Base-by-base conservation (phyloP, 1,140 invertebrate genomes). In the Zaprionus capensis region DNA sequence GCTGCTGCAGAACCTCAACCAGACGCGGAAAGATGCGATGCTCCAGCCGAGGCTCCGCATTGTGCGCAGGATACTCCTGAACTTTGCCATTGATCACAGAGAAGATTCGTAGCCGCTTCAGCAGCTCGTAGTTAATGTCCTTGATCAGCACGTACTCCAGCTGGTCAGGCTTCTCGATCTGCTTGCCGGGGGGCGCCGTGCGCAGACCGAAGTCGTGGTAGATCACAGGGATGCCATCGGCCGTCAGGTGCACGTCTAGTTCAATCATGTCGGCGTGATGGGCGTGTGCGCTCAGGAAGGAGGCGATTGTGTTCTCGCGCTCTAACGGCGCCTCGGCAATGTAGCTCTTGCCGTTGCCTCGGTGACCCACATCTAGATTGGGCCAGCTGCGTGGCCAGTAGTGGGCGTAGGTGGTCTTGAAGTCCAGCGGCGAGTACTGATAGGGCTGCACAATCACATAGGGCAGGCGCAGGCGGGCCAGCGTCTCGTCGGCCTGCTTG, bases 151-250 rank as follows among this genome's bases (percentile, higher is more conserved):
- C 95, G 90, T 97, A 96, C 75, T 98, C 93, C 94, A 97, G 96
- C 92, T 98, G 97, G 87, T 95, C 94, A 34, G 76, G 67, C 69
- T 95, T 95, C 74, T 95, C 95, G 71, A 96, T 94, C 86, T 95
- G 95, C 83, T 96, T 96, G 91, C 97, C 96, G 84, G 96, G 95
- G 87, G 95, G 95, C 14, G 97, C 96, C 80, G 99, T 97, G 75
- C 96, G 97, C 44, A 99, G 96, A 90, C 97, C 95, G 93, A 98
- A 99, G 93, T 99, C 98, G 92, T 99, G 98, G 93, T 99, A 99
- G 72, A 99, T 96, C 51, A 99, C 97, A 14, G 98, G 98, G 76
- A 99, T 95, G 70, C 96, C 94, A 92, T 99, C 98, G 93, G 98
- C 98, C 58, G 97, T 98, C 38, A 99, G 93, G 92, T 99, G 97